Percentiles rank a stretch among this genome's conserved stretches.
Evolutionary conservation across 1,140 invertebrate genomes (phyloP).

Genomic region (Zaprionus taronus): DNA sequence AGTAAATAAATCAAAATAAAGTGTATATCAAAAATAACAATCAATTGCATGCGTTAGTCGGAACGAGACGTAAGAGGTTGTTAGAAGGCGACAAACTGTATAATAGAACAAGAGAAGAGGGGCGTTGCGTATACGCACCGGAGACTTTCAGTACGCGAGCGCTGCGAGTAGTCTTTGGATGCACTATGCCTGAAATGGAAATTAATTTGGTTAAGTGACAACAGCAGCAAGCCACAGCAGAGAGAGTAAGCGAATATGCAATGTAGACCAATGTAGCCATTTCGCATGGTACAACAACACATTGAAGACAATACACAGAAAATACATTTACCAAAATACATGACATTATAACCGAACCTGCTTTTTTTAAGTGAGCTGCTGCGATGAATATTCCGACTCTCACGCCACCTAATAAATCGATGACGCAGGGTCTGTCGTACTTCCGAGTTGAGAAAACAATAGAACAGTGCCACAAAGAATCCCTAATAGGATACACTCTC

Average conservation of each 20-base stretch:
- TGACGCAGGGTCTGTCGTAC: slow-evolving; percentile 93
- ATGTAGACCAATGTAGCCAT: not conserved
- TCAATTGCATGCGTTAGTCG: slow-evolving; percentile 45
- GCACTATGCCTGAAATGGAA: slow-evolving; percentile 76
- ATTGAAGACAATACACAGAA: slow-evolving; percentile 27
- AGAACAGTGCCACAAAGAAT: slow-evolving; percentile 93
- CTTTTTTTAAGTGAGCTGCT: slow-evolving; percentile 81
- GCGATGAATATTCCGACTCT: slow-evolving; percentile 87
- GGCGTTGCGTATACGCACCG: slow-evolving; percentile 86
- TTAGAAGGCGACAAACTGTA: slow-evolving; percentile 26
- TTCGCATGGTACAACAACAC: slow-evolving; percentile 20
- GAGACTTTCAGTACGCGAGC: slow-evolving; percentile 91
- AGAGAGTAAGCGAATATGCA: slow-evolving; percentile 3
- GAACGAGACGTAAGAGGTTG: slow-evolving; percentile 6
- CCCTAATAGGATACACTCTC: slow-evolving; percentile 84
- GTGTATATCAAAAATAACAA: slow-evolving; percentile 7
- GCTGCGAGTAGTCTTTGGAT: slow-evolving; percentile 91
- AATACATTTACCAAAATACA: slow-evolving; percentile 22
- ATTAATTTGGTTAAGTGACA: slow-evolving; percentile 69
- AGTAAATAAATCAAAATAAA: slow-evolving; percentile 27
- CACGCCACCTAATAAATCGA: slow-evolving; percentile 92
- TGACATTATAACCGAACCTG: slow-evolving; percentile 53
- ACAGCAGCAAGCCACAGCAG: slow-evolving; percentile 49
- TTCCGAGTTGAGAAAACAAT: slow-evolving; percentile 96
- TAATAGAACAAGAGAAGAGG: slow-evolving; percentile 19